A percentile compares a stretch with the other conserved stretches of the same genome.
phyloP scores from a whole-genome alignment of 2,113 vertebrate genomes.

The Natator depressus region DNA sequence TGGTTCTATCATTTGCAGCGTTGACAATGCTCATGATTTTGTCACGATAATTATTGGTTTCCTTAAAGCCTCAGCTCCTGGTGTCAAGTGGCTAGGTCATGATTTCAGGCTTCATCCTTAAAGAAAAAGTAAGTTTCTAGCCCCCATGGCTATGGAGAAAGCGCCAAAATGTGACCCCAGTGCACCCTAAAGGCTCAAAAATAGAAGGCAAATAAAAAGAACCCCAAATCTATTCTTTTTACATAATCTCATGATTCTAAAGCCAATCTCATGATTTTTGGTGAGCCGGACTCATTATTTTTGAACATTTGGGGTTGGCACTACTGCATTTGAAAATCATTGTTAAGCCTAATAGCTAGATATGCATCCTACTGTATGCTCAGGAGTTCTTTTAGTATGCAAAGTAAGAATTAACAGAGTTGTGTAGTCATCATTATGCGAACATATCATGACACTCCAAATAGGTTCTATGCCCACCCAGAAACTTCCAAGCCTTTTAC shows the following conservation, averaged over 20 bases:
- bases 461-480: not conserved
- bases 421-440: constrained; percentile 27
- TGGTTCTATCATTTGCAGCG: not conserved
- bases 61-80: not conserved
- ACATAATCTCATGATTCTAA: not conserved
- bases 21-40: not conserved
- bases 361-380: not conserved
- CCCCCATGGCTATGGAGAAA: not conserved
- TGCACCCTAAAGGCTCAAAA: too few relatives aligned
- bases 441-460: constrained; percentile 13
- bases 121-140: not conserved
- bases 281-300: not conserved
- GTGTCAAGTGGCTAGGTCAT: not conserved
- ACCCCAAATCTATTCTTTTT: not conserved
- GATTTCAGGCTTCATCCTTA: not conserved
- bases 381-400: constrained; percentile 10
- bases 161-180: not conserved
- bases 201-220: not conserved
- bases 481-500: constrained; percentile 38
- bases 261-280: not conserved
- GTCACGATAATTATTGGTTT: not conserved
- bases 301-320: not conserved
- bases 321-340: not conserved
- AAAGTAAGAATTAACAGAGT: constrained; percentile 34
- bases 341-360: not conserved